Base-by-base conservation (phyloP, 2,113 vertebrate species). In the Ochotona princeps region DNA sequence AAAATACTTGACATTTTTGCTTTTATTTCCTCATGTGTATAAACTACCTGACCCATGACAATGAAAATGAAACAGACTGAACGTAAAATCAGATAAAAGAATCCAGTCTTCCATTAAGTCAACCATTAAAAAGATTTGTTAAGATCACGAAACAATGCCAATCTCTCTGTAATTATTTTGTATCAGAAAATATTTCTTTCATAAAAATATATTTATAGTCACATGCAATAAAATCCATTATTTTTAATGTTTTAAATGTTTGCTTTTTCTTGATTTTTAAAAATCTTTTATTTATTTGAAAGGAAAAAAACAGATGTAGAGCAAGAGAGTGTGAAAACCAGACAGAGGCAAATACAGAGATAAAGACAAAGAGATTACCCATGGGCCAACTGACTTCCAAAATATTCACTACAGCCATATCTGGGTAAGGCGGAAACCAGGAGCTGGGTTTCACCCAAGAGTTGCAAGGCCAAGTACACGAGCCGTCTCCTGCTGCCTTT, bases 1-100 rank as follows among this genome's bases (percentile, higher is more conserved):
- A 74, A 25, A 51, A 28, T 18, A 93, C 32, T 83, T 79, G 60
- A 49, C 60, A 11, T 76, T 90, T 61, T 82, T 21, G 35, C 8
- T 93, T 93, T 86, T 82, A 80, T 87, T 76, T 86, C 74, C 79
- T 90, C 54, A 72, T 65, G 32, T 90, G 25, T 66, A 79, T 47
- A 73, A 30, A 44, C 35, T 18, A n/a, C n/a, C 63, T 44, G 54
- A 69, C 3, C 44, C 17, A 8, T 67, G 17, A 75, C 30, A 73
- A 47, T 70, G 23, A 85, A 92, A 73, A 47, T 70, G 23, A 85
- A 92, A 95, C 7, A 86, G 32, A 83, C 2, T 83, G 44, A 85
- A 90, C 49, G 1, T 28, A 82, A 89, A 86, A 76, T 47, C 32
- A 76, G 54, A 35, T 61, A 63, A 1, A 90, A 81, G 67, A 92